phyloP scores from a whole-genome alignment of 2,797 vertebrate species.

The Manis pentadactyla region DNA sequence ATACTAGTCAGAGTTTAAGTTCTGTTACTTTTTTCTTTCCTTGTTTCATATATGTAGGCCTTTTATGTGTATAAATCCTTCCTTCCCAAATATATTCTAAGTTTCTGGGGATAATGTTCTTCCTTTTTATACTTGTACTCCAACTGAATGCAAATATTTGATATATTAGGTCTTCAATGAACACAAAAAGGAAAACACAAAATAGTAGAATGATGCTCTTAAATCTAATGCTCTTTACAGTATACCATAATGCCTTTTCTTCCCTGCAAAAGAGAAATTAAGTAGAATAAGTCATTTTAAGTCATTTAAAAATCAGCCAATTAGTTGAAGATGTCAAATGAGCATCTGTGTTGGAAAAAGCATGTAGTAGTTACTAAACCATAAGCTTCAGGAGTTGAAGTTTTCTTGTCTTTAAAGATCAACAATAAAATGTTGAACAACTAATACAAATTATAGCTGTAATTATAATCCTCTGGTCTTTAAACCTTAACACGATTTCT shows the following conservation, averaged over 20 bases:
- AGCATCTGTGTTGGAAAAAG: background rate
- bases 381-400: background rate
- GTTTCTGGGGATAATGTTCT: background rate
- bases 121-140: background rate
- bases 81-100: background rate
- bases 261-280: background rate
- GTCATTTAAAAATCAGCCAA: constrained; percentile 17
- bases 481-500: background rate
- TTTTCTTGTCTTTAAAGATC: constrained; percentile 9
- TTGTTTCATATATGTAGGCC: background rate
- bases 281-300: background rate
- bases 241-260: background rate
- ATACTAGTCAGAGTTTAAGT: background rate
- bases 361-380: background rate
- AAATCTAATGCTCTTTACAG: background rate
- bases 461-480: background rate
- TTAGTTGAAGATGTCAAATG: constrained; percentile 15
- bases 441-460: background rate
- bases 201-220: background rate
- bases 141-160: background rate
- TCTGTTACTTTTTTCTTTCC: background rate
- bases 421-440: constrained; percentile 27
- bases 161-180: background rate
- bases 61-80: background rate
- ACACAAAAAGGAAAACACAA: background rate